Conservation (phyloP, 2,888 invertebrate species). For the Stramonita haemastoma region DNA sequence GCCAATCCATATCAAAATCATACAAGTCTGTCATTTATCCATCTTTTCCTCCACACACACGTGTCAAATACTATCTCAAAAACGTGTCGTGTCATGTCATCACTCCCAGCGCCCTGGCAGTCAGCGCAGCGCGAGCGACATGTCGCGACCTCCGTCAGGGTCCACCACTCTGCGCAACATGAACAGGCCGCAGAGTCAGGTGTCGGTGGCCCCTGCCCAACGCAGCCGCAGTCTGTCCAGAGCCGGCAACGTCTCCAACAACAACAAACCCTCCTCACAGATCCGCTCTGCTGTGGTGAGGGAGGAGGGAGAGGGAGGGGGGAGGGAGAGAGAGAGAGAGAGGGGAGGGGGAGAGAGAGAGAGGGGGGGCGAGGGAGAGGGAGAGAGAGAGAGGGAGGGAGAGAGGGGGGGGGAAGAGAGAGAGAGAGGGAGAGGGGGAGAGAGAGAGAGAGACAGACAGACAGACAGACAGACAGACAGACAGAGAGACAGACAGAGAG, state of each 20-base stretch:
- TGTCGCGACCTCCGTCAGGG: slow-evolving; percentile 9
- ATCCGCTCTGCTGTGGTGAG: slow-evolving; percentile 60
- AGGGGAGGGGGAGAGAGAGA: neutral
- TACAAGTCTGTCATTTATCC: neutral
- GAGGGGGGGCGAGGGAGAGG: neutral
- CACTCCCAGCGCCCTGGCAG: slow-evolving; percentile 25
- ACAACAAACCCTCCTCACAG: slow-evolving; percentile 59
- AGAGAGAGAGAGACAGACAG: too few species aligned
- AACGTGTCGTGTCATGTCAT: neutral
- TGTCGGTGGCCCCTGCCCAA: slow-evolving; percentile 43
- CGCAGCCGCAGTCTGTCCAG: slow-evolving; percentile 60
- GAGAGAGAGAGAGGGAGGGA: neutral
- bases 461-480: too few species aligned
- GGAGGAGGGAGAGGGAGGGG: neutral
- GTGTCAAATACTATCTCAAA: neutral
- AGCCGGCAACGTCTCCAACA: slow-evolving; percentile 49
- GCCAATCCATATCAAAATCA: neutral
- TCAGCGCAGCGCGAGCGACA: slow-evolving; percentile 22
- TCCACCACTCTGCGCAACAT: neutral
- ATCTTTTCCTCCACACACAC: neutral
- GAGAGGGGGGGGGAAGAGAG: too few species aligned
- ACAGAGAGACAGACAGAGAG: too few species aligned
- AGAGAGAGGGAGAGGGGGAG: too few species aligned
- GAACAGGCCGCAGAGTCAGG: slow-evolving; percentile 54
- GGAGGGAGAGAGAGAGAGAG: neutral